Percentiles rank a stretch among this genome's conserved stretches.
These are phyloP conservation scores for Acrossocheilus wenchowensis DNA, from an alignment of 2,797 vertebrate species.

Conservation along the genomic window DNA sequence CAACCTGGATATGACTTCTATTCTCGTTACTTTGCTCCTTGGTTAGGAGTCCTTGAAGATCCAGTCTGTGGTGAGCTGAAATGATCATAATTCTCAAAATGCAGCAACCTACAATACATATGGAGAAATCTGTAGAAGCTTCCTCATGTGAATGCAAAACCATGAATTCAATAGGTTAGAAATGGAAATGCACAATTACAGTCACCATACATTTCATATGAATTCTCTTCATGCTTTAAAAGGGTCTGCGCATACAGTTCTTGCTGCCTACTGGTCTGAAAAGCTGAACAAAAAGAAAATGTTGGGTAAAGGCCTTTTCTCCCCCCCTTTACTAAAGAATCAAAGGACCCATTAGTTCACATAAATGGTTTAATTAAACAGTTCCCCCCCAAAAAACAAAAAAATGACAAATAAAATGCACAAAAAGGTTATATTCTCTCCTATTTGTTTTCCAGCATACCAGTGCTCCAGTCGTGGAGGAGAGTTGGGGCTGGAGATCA, in stretches of 20 bases:
- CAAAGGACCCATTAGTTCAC: not conserved
- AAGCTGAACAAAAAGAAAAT: conserved; percentile 88
- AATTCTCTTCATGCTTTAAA: conserved; percentile 34
- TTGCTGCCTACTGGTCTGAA: conserved; percentile 89
- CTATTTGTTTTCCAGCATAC: conserved; percentile 76
- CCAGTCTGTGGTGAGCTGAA: conserved; percentile 66
- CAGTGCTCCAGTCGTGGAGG: conserved; percentile 89
- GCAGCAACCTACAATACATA: not conserved
- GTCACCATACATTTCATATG: conserved; percentile 6
- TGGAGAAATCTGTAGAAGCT: too few species aligned
- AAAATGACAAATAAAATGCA: not conserved
- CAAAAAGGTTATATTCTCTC: too few species aligned
- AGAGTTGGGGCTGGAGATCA: conserved; percentile 82
- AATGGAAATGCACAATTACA: not conserved
- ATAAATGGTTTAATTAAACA: too few species aligned
- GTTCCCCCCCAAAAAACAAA: not conserved
- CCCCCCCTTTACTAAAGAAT: too few species aligned
- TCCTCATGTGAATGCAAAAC: not conserved
- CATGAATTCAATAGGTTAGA: not conserved
- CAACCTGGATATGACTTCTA: conserved; percentile 86
- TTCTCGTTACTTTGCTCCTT: conserved; percentile 90
- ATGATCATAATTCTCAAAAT: not conserved
- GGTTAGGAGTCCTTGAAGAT: conserved; percentile 79
- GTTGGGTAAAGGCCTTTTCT: conserved; percentile 77
- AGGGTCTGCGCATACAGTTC: conserved; percentile 90